A percentile compares a stretch with the other conserved stretches of the same genome.
These are phyloP conservation scores for Aphidius ervi DNA, from an alignment of 1,140 invertebrate genomes.

Conservation along the genomic window DNA sequence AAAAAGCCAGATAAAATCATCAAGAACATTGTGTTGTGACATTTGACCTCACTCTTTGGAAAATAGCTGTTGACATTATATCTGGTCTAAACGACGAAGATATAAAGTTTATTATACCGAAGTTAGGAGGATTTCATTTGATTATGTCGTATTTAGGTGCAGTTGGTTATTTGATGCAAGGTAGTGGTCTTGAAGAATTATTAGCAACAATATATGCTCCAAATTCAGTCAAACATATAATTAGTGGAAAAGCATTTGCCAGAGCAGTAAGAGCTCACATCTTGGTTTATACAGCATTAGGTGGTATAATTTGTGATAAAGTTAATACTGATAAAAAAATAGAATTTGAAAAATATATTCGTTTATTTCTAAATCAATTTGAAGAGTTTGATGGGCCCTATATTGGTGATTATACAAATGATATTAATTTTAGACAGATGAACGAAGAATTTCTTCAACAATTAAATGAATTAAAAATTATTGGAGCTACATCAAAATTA, in stretches of 20 bases:
- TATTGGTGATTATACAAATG: not conserved
- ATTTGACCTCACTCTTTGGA: constrained; percentile 32
- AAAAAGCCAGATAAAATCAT: constrained; percentile 20
- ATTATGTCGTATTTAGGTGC: constrained; percentile 31
- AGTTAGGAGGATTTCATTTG: constrained; percentile 33
- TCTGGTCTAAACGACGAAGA: not conserved
- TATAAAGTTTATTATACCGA: constrained; percentile 20
- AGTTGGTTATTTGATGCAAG: constrained; percentile 29
- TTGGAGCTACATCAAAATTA: constrained; percentile 12
- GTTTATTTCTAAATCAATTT: too few species aligned
- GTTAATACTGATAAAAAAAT: not conserved
- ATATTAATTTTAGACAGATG: too few species aligned
- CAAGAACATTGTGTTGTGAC: constrained; percentile 36
- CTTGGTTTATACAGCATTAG: constrained; percentile 26
- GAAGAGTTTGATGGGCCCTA: too few species aligned
- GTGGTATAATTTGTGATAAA: constrained; percentile 31
- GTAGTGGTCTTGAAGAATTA: constrained; percentile 38
- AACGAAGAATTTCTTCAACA: constrained; percentile 5
- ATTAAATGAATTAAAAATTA: constrained; percentile 5
- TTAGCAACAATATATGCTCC: constrained; percentile 28
- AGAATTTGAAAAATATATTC: too few species aligned
- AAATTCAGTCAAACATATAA: constrained; percentile 37
- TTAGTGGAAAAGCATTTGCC: constrained; percentile 40
- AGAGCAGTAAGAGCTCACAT: constrained; percentile 45
- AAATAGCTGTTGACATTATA: constrained; percentile 33